Conservation (phyloP, 1,140 invertebrate genomes). For the Aphis craccivora region DNA sequence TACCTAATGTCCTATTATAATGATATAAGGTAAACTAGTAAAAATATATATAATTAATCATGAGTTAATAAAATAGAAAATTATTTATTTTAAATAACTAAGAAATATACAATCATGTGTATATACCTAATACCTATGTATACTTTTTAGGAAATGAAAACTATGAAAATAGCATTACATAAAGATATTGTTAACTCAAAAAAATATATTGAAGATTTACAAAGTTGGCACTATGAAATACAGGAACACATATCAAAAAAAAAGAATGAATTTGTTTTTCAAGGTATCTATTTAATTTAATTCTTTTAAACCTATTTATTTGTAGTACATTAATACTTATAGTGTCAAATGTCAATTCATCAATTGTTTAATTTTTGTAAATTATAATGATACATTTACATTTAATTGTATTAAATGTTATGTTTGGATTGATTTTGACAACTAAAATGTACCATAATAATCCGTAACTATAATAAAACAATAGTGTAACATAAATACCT, state of each 20-base stretch:
- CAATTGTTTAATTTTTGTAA: too few relatives aligned
- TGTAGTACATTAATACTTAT: neutral
- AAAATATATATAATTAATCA: too few relatives aligned
- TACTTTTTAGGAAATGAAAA: constrained; percentile 37
- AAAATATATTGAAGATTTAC: constrained; percentile 44
- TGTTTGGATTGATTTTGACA: too few relatives aligned
- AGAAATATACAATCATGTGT: neutral
- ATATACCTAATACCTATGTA: neutral
- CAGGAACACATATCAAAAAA: constrained; percentile 35
- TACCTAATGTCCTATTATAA: too few relatives aligned
- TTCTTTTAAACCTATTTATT: neutral
- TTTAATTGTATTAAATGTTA: too few relatives aligned
- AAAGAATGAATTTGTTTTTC: constrained; percentile 12
- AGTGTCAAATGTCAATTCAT: too few relatives aligned
- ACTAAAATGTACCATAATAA: too few relatives aligned
- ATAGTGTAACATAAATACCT: too few relatives aligned
- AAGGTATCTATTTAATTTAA: constrained; percentile 13
- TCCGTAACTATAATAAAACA: too few relatives aligned
- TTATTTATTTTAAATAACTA: neutral
- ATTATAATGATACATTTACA: too few relatives aligned
- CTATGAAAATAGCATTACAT: constrained; percentile 29
- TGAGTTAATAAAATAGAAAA: too few relatives aligned
- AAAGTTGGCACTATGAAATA: constrained; percentile 22
- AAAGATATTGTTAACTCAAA: constrained; percentile 23
- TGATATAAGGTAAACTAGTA: neutral